Evolutionary conservation across 37 sponge, comb jelly and placozoan species (phyloP), one percentile per base, ranked within the genome.

Genomic region (Crambe crambe): DNA sequence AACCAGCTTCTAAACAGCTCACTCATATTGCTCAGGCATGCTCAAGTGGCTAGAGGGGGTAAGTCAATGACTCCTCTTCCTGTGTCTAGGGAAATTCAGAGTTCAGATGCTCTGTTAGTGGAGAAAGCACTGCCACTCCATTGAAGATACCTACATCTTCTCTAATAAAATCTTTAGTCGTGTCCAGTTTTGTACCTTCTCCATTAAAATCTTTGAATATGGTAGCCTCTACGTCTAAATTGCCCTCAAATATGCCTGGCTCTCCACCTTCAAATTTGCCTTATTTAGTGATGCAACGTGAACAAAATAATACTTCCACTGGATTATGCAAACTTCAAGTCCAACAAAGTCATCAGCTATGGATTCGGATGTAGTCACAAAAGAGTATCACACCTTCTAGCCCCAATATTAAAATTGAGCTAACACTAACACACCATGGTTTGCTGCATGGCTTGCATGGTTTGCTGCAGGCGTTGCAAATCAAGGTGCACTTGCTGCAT

Each of bases 1-100:
- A 58, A 41, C 17, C 42, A 60, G 60, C 37, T 79, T 37, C 69
- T 68, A n/a, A 69, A 79, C 57, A 51, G 21, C 37, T 39, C 57
- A 0, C 25, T 79, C 38, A 67, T 69, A 21, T 4, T 41, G 21
- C 69, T 57, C 15, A 57, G 68, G 37, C 70, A 57, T 68, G 80
- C 70, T 51, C 57, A 56, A 57, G 42, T 22, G 37, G n/a, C 30
- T 23, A 27, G 15, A 5, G 63, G 15, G 18, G 15, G 15, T 23
- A 4, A 29, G 25, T 9, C 6, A 23, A 8, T 23, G 25, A 23
- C 63, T 8, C 25, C 29, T 9, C 29, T 61, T n/a, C n/a, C n/a
- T n/a, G n/a, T n/a, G n/a, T n/a, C n/a, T n/a, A n/a, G n/a, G n/a
- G n/a, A n/a, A n/a, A n/a, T n/a, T n/a, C n/a, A n/a, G n/a, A n/a